Evolutionary conservation across 2,797 vertebrate species (phyloP), one percentile per base, ranked within the genome.

Genomic region (Acanthiza pusilla): DNA sequence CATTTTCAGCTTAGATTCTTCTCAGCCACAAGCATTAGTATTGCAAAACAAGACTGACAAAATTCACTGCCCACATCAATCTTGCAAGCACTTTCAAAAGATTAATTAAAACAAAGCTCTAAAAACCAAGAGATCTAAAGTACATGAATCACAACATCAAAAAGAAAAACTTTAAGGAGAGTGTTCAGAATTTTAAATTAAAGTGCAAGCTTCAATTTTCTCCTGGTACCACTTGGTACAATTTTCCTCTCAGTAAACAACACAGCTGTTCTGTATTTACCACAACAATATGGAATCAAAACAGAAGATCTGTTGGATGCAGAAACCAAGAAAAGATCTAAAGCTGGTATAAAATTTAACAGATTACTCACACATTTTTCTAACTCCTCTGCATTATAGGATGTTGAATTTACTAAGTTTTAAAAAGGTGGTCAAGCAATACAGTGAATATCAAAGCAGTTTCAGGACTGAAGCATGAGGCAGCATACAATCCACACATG

Each of bases 101-200:
- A 79, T 91, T 88, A 84, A 91, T 91, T 95, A 92, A 88, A 92
- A 85, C 10, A 85, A 85, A 88, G 51, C 55, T 92, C 27, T 79
- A 57, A 93, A 93, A 25, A 0, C 9, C 23, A 36, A 91, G 48
- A 82, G 42, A 81, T 53, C 34, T 72, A 77, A 94, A 89, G 73
- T 76, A 48, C 43, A n/a, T 83, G 73, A 93, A 83, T 45, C 32
- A 65, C 66, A 92, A 88, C 40, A 91, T 82, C 63, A 91, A 86
- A 90, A 85, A 90, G 55, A 71, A 88, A 90, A 89, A 40, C 30
- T 95, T 88, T 84, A 88, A 81, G 73, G 42, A 82, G 34, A 19
- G 14, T 57, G 34, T 81, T 77, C 30, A 70, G 87, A 79, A 86
- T 85, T 92, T 77, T 78, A 81, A 91, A 89, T 89, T 84, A 83